Base-by-base conservation (phyloP, 2,113 vertebrate species). In the Octodon degus region DNA sequence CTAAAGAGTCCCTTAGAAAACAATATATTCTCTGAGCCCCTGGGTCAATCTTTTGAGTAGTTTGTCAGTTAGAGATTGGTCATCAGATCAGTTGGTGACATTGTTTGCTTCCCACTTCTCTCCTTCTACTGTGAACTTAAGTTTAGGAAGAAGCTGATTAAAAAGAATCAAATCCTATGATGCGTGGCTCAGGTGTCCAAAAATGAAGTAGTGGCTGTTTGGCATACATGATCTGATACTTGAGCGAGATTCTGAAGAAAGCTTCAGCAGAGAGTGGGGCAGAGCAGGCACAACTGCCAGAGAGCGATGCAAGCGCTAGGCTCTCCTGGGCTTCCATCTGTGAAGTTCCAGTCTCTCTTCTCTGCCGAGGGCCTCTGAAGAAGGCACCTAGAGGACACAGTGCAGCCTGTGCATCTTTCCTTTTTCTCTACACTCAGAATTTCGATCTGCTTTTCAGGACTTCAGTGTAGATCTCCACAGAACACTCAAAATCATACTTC, bases 61-160 rank as follows among this genome's bases (percentile, higher is more conserved):
- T 32, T 32, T 79, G 34, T 72, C 12, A 67, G 30, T 60, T 94
- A 50, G 77, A 74, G 77, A 80, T 40, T 60, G 63, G 83, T 72
- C 81, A 76, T 87, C 80, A 90, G 74, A 91, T 94, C 62, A 86
- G 22, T 40, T 74, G 79, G 47, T 53, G 43, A 90, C n/a, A 86
- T 22, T 90, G 34, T n/a, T 84, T 88, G 37, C 65, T 94, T 95
- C 83, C 72, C 87, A 93, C 63, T 90, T 88, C 47, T 76, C 62
- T 84, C 67, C 62, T 92, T 94, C 88, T 93, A 16, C 63, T 91
- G 70, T 72, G 74, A 93, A 90, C 86, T 92, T 65, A 92, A n/a
- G 7, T 86, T 20, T 11, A 84, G 25, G 40, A 89, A 96, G 82
- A 96, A 95, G 37, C 68, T 95, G 81, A 86, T 95, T 93, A 84